Conservation (phyloP, 2,888 invertebrate genomes). For the Metacarcinus magister region DNA sequence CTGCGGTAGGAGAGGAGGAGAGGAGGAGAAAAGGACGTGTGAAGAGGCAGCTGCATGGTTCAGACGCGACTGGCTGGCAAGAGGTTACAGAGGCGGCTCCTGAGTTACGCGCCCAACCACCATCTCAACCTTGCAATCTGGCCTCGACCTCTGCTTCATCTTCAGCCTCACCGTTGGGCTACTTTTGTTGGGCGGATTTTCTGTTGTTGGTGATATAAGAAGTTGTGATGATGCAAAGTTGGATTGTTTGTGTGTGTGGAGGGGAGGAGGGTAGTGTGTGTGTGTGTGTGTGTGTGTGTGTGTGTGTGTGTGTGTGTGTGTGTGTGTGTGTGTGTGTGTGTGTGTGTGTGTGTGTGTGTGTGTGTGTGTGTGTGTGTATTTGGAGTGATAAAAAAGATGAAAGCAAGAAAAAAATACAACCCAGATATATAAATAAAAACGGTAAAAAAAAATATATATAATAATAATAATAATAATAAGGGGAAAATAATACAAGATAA, state of each 20-base stretch:
- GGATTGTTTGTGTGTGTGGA: neutral
- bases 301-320: neutral
- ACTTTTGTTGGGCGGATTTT: neutral
- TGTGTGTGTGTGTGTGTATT: too few relatives aligned
- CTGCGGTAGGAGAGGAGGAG: neutral
- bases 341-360: too few relatives aligned
- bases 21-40: neutral
- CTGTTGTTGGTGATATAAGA: neutral
- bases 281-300: neutral
- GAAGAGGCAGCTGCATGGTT: conserved; percentile 67
- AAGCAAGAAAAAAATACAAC: too few relatives aligned
- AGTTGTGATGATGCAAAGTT: neutral
- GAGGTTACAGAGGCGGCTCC: conserved; percentile 74
- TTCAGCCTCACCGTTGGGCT: neutral
- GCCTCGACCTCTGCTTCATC: conserved; percentile 66
- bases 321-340: too few relatives aligned
- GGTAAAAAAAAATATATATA: too few relatives aligned
- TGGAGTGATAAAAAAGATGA: too few relatives aligned
- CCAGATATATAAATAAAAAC: too few relatives aligned
- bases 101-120: conserved; percentile 71
- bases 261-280: neutral
- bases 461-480: too few relatives aligned
- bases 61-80: conserved; percentile 74
- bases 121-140: conserved; percentile 66
- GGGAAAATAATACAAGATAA: too few relatives aligned